Base-by-base conservation (phyloP, 2,888 invertebrate species). In the Lasioglossum marginatum region DNA sequence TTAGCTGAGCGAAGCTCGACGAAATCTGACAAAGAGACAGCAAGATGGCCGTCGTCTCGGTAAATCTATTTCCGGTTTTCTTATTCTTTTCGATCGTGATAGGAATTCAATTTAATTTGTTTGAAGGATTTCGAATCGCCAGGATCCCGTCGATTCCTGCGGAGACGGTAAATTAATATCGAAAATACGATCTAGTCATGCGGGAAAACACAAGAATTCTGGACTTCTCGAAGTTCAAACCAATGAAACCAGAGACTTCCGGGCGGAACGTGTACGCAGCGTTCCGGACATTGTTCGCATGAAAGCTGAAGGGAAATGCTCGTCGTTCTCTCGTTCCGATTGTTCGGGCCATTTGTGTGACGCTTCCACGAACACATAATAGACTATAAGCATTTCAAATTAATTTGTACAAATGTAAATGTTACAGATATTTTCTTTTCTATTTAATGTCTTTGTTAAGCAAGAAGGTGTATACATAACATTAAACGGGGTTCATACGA, bases 201-300 rank as follows among this genome's bases (percentile, higher is more conserved):
- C 45, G 4, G 48, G 31, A 19, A 72, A 68, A 12, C 48, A 73
- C 23, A n/a, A 14, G 14, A 1, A 75, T 27, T 23, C 52, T 19
- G 19, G 52, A 19, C 12, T 16, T 16, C 48, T 6, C 34, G 31
- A 86, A 63, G 40, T 85, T 77, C 45, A 71, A 77, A 81, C 60
- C 0, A 27, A 74, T 10, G 43, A 81, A 34, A 40, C 23, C 4
- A 48, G 27, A 75, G 71, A 79, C 75, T 71, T 75, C 45, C 52
- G 40, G 27, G 31, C 23, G 1, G 81, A 82, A 80, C 81, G 85
- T 19, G 85, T 84, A 1, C 83, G 72, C 45, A 93, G 92, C 72
- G 91, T 91, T 43, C 90, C 90, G 74, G 92, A 88, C 87, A 88
- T 91, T 63, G 86, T 66, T 19, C 68, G 78, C n/a, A 8, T 34